Evolutionary conservation across 2,797 vertebrate genomes (phyloP).

Genomic region (Peromyscus melanophrys): DNA sequence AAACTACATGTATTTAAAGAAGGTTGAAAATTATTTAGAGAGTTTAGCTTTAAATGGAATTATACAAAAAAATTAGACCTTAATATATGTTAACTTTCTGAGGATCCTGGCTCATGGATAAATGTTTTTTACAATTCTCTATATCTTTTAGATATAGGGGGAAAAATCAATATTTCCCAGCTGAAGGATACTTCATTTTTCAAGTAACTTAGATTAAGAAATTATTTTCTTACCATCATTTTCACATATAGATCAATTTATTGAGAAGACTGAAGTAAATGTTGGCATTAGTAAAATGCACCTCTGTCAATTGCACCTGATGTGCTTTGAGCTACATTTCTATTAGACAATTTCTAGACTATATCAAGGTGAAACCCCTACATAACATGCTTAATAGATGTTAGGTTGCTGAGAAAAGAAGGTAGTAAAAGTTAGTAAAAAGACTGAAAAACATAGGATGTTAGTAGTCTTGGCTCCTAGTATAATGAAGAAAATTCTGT

Average conservation of each 20-base stretch:
- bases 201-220: neutral
- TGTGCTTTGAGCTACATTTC: neutral
- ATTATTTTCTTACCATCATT: neutral
- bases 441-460: neutral
- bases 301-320: neutral
- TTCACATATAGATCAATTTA: neutral
- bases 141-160: neutral
- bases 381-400: neutral
- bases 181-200: slow-evolving; percentile 19
- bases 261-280: neutral
- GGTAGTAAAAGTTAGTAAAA: neutral
- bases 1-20: neutral
- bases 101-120: neutral
- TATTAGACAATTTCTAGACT: neutral
- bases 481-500: neutral
- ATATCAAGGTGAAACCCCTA: neutral
- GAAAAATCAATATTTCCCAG: neutral
- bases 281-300: neutral
- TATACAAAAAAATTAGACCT: slow-evolving; percentile 44
- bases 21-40: slow-evolving; percentile 36
- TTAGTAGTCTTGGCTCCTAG: neutral
- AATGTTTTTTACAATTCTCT: neutral
- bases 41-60: slow-evolving; percentile 18
- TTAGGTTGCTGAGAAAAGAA: neutral
- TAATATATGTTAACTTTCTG: neutral